Evolutionary conservation across 2,113 vertebrate species (phyloP).

Genomic region (Apteryx owenii): DNA sequence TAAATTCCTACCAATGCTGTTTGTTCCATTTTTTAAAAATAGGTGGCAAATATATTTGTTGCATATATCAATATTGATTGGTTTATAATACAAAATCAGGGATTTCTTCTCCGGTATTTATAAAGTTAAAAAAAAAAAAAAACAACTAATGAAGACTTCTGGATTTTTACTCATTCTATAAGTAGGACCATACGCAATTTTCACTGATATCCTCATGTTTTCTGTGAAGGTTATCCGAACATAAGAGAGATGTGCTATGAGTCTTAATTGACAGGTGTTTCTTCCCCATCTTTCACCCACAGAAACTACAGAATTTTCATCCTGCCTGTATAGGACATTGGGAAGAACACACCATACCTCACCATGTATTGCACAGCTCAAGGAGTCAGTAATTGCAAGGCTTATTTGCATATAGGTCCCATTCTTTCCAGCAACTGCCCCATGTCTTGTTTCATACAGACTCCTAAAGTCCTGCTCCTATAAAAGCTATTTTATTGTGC

Average conservation of each 20-base stretch:
- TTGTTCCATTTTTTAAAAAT: not conserved
- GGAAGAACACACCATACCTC: not conserved
- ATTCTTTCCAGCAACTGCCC: not conserved
- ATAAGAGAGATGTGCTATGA: not conserved
- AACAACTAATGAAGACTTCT: not conserved
- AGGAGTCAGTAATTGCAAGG: not conserved
- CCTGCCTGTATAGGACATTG: not conserved
- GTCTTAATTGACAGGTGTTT: not conserved
- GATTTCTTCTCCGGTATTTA: not conserved
- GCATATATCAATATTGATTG: not conserved
- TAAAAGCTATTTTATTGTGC: not conserved
- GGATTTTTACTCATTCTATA: not conserved
- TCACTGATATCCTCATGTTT: not conserved
- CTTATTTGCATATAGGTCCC: not conserved
- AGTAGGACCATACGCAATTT: not conserved
- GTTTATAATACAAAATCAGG: not conserved
- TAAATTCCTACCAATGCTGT: not conserved
- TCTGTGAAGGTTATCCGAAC: not conserved
- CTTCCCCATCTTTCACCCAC: not conserved
- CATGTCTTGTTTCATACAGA: rapidly evolving
- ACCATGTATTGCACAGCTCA: not conserved
- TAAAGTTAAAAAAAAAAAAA: not conserved
- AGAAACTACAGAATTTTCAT: not conserved
- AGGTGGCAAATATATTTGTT: not conserved
- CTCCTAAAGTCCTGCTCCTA: not conserved